Evolutionary conservation across 2,113 vertebrate species (phyloP).

Genomic region (Noctilio leporinus): DNA sequence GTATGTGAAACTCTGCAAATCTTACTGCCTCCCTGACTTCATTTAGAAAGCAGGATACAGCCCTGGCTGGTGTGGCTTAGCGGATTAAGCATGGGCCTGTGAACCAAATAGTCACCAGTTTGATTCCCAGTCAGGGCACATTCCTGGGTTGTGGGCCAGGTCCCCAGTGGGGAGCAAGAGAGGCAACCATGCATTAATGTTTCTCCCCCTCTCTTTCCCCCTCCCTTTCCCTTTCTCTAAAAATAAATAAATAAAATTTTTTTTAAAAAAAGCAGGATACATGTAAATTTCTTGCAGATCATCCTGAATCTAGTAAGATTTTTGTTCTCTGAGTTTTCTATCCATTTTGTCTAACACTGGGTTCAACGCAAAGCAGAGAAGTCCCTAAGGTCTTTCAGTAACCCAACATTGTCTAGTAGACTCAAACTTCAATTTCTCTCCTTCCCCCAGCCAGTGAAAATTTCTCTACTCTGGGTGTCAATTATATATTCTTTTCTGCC

Average conservation of each 20-base stretch:
- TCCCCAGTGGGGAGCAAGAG: no score
- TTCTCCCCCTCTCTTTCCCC: no score
- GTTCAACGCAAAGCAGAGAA: background rate
- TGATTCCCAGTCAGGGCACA: no score
- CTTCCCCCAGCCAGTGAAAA: background rate
- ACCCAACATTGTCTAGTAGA: background rate
- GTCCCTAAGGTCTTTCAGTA: background rate
- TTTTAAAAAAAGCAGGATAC: background rate
- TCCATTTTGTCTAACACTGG: background rate
- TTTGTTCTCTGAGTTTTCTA: background rate
- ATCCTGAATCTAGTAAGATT: background rate
- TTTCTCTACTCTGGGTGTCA: background rate
- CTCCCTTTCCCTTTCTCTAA: no score
- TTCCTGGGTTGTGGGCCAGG: no score
- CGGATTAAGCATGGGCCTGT: no score
- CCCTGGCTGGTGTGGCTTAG: no score
- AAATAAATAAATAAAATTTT: no score
- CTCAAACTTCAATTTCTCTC: background rate
- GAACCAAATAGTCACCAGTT: no score
- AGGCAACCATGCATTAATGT: no score
- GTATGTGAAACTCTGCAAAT: background rate
- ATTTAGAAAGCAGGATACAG: background rate
- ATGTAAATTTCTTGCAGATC: background rate
- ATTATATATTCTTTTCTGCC: background rate
- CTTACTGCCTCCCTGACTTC: background rate